Evolutionary conservation across 2,888 invertebrate species (phyloP).

Genomic region (Orthosia cruda): DNA sequence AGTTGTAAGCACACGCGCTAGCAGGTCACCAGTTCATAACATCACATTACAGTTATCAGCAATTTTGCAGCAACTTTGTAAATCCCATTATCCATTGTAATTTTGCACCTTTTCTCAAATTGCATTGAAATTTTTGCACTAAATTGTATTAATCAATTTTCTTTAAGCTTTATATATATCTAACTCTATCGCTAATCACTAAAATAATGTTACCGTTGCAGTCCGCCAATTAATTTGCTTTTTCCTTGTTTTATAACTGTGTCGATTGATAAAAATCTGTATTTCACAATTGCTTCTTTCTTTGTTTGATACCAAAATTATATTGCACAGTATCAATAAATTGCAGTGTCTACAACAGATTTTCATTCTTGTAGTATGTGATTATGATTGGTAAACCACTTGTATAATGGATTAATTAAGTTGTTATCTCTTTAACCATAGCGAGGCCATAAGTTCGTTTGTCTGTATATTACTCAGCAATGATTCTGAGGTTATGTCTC

Average conservation of each 20-base stretch:
- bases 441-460: constrained; percentile 6
- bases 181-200: background rate
- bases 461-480: constrained; percentile 5
- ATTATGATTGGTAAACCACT: background rate
- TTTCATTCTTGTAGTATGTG: constrained; percentile 2
- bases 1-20: constrained; percentile 58
- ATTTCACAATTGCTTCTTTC: background rate
- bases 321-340: background rate
- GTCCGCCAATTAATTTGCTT: background rate
- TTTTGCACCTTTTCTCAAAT: constrained; percentile 17
- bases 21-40: constrained; percentile 39
- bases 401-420: background rate
- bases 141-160: background rate
- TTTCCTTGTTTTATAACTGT: background rate
- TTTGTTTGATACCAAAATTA: background rate
- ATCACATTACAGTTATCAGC: constrained; percentile 41
- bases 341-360: background rate
- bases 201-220: background rate
- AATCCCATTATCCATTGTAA: constrained; percentile 1
- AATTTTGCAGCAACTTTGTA: constrained; percentile 26
- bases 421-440: constrained; percentile 13
- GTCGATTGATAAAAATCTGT: background rate
- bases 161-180: background rate
- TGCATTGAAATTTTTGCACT: background rate
- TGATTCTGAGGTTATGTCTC: background rate